Evolutionary conservation across 1,140 invertebrate species (phyloP), one percentile per base, ranked within the genome.

Genomic region (Wiebesia pumilae): DNA sequence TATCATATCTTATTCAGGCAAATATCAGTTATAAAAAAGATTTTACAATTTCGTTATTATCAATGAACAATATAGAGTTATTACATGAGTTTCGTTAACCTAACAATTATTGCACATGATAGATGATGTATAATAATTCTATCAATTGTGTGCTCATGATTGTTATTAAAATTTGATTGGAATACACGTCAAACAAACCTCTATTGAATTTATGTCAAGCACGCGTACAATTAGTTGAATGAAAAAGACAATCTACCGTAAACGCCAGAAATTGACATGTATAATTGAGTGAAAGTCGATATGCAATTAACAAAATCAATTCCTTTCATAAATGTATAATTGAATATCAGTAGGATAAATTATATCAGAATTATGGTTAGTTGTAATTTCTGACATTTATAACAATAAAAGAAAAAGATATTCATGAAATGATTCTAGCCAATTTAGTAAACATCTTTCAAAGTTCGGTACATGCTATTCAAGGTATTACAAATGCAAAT

Each of bases 221-320:
- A 58, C 75, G 65, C 62, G 47, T 40, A 47, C 58, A 71, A 69
- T 65, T 35, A 54, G 58, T 80, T 71, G 40, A 80, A 58, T 85
- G 62, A 85, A 85, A 85, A 85, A 85, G 62, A 69, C 69, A 81
- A 81, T 73, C 30, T 38, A 73, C 30, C 47, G 77, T 85, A 80
- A 85, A 73, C 35, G 33, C 54, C 24, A 38, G 62, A 58, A 33
- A 85, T 30, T 30, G 77, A 81, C 84, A 51, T 47, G 27, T 58
- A 79, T 85, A 81, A 85, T 85, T 81, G 40, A 71, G 33, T 75
- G 78, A 62, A 43, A 54, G 84, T 85, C 84, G 71, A 85, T 85
- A 40, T 24, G 78, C 69, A 81, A 85, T 85, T 33, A 51, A 81
- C 84, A 58, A 81, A 85, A 73, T 69, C 30, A 58, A 85, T 79